Evolutionary conservation across 2,113 vertebrate species (phyloP), one percentile per base, ranked within the genome.

Genomic region (Cephalopholis sonnerati): DNA sequence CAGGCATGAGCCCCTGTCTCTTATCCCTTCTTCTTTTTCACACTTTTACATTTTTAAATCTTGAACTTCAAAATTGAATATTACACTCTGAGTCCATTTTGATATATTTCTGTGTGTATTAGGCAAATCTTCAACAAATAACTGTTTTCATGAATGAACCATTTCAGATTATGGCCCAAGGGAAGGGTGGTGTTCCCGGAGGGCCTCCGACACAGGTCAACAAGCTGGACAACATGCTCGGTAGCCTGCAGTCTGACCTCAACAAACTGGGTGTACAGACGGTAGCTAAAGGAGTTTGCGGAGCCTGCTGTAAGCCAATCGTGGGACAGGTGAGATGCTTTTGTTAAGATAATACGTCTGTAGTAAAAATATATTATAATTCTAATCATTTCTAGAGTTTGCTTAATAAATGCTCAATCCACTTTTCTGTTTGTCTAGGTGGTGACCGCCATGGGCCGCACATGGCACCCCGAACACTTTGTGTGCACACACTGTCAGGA

Each of bases 401-500:
- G 24, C 41, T 17, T 16, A 7, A 22, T 65, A 57, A 66, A 69
- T 32, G 1, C 24, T 24, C 10, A 55, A 20, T 67, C 15, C 1
- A 3, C 20, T 65, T 13, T 25, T 70, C 15, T 81, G 46, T 65
- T 39, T 12, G 10, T 78, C 50, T 86, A 99, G 98, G 98, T 99
- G 1, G 98, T 99, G 85, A 99, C 98, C 0, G 98, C 98, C 29
- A 99, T 99, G 98, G 98, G 98, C 64, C 97, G 97, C 86, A 98
- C 98, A 0, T 99, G 98, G 98, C 98, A 99, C 87, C 98, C 98
- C 0, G 98, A 99, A 80, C 98, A 99, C 94, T 99, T 99, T 9
- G 98, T 99, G 89, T 99, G 98, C 92, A 99, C 97, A 48, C 98
- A 99, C 93, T 99, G 98, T 93, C 98, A 99, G 89, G 98, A 99